Evolutionary conservation across 1,140 invertebrate species (phyloP).

Genomic region (Aphaenogaster rudis): DNA sequence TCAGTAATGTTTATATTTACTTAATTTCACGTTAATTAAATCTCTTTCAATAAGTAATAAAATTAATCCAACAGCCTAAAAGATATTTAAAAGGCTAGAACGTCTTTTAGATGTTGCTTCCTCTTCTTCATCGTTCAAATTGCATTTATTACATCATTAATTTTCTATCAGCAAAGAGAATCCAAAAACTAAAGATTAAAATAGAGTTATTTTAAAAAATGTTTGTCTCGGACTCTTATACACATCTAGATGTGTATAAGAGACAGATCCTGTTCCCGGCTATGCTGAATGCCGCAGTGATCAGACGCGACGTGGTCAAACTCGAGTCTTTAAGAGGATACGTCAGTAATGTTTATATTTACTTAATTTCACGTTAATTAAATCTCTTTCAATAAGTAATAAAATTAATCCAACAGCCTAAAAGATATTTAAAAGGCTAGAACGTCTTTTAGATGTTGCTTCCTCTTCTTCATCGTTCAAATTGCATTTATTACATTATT

Average conservation of each 20-base stretch:
- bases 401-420: background rate
- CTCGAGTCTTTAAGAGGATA: slow-evolving; percentile 87
- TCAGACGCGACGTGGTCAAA: slow-evolving; percentile 89
- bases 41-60: background rate
- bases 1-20: slow-evolving; percentile 71
- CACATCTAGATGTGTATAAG: too few relatives aligned
- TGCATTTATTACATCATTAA: background rate
- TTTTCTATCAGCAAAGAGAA: slow-evolving; percentile 3
- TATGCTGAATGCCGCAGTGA: slow-evolving; percentile 92
- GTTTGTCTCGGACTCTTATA: too few relatives aligned
- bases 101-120: background rate
- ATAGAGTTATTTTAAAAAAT: slow-evolving; percentile 3
- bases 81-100: background rate
- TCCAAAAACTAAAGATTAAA: background rate
- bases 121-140: background rate
- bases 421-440: background rate
- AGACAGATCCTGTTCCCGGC: slow-evolving; percentile 93
- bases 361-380: background rate
- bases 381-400: background rate
- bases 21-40: background rate
- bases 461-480: background rate
- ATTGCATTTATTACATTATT: background rate
- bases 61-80: background rate
- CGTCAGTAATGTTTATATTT: slow-evolving; percentile 75
- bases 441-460: background rate